Base-by-base conservation (phyloP, 1,140 invertebrate species). In the Aphaenogaster floridana region DNA sequence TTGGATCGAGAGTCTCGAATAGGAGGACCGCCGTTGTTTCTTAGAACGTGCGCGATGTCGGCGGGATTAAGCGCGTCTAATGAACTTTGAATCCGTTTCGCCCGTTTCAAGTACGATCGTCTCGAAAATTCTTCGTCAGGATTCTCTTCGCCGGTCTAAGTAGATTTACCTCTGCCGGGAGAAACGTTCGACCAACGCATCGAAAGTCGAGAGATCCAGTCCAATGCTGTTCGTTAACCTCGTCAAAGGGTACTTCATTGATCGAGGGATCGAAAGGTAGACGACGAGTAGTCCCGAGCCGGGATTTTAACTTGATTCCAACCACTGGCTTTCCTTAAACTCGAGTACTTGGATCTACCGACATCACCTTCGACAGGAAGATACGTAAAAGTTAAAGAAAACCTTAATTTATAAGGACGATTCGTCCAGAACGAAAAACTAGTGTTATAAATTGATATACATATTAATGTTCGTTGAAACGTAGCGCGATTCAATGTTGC, bases 61-160 rank as follows among this genome's bases (percentile, higher is more conserved):
- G 36, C 21, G 50, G 39, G 39, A 78, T 86, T 79, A 78, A 79
- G 71, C 64, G 71, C 15, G 48, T 79, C 48, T 64, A 54, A 86
- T 64, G 83, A 64, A 77, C 72, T 79, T 17, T 57, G 15, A 79
- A 69, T 77, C 57, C 39, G 72, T 50, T 28, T 63, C 36, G 61
- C 36, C 69, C 64, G 52, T 87, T 54, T 48, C 39, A 21, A 77
- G n/a, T 45, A 64, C 83, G 59, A 79, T 59, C 48, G 59, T 57
- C 54, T 74, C 28, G 80, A 84, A 74, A 84, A 76, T 84, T 76
- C 42, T 76, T 74, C 28, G 39, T 77, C 28, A 50, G 17, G 72
- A 15, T 57, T 52, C 8, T 28, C 71, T 63, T 61, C 21, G 59
- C 42, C 72, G 50, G 11, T n/a, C 15, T 76, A 84, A 86, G 36